A percentile compares a stretch with the other conserved stretches of the same genome.
Evolutionary conservation across 2,113 vertebrate species (phyloP).

Genomic region (Myotis brandtii): DNA sequence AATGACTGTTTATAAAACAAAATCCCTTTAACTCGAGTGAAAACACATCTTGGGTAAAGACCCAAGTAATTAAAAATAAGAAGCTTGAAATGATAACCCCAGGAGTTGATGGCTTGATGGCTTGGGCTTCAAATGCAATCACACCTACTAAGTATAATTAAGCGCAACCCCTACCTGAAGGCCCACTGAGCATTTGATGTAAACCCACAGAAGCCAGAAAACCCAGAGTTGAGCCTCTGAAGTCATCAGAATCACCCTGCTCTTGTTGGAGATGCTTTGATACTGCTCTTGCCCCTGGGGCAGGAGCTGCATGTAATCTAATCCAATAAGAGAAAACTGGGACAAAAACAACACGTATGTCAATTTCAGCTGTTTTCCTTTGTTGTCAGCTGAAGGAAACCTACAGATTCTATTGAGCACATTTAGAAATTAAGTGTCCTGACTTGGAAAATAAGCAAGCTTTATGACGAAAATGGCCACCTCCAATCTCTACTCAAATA

Average conservation of each 20-base stretch:
- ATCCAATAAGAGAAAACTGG: neutral
- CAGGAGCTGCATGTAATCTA: neutral
- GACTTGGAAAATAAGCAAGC: constrained; percentile 62
- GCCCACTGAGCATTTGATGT: constrained; percentile 12
- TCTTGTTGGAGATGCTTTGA: constrained; percentile 4
- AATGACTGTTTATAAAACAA: constrained; percentile 42
- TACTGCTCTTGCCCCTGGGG: rapidly evolving
- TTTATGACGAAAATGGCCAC: neutral
- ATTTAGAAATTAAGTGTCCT: neutral
- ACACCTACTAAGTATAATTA: constrained; percentile 71
- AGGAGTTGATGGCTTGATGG: constrained; percentile 47
- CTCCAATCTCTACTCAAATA: neutral
- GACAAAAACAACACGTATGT: neutral
- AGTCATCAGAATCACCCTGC: constrained; percentile 11
- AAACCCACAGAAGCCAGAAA: constrained; percentile 53
- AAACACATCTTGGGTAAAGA: constrained; percentile 45
- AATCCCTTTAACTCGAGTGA: constrained; percentile 45
- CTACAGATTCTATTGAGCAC: neutral
- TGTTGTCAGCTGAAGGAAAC: constrained; percentile 44
- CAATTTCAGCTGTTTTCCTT: constrained; percentile 32
- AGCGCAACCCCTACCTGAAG: constrained; percentile 41
- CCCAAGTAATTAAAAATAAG: constrained; percentile 59
- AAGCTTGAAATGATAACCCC: constrained; percentile 58
- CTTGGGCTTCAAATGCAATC: constrained; percentile 35
- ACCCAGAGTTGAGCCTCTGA: constrained; percentile 22